Conservation (phyloP, 2,888 invertebrate genomes). For the Heteropelma amictum region DNA sequence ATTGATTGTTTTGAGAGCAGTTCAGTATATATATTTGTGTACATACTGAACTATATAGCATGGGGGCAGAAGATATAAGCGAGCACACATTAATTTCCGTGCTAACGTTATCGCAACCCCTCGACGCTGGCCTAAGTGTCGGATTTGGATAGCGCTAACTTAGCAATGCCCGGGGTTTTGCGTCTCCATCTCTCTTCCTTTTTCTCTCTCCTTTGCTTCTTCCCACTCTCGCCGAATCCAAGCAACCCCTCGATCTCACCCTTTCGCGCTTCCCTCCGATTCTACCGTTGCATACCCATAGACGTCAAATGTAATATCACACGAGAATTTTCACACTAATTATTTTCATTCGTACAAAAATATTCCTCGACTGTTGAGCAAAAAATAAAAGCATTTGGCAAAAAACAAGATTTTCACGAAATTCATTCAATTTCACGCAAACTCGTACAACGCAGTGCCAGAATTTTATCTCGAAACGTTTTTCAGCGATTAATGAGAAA, state of each 20-base stretch:
- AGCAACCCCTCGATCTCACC: conserved; percentile 49
- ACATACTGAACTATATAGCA: background rate
- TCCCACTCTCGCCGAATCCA: conserved; percentile 50
- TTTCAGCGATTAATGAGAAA: too few species aligned
- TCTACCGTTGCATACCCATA: background rate
- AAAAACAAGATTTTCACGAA: too few species aligned
- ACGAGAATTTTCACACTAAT: background rate
- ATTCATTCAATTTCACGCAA: too few species aligned
- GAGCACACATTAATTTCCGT: conserved; percentile 69
- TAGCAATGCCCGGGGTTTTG: conserved; percentile 64
- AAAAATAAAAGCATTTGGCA: too few species aligned
- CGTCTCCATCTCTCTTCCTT: conserved; percentile 46
- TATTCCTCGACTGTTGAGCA: too few species aligned
- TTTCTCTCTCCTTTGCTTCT: background rate
- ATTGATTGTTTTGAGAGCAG: too few species aligned
- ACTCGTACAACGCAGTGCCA: too few species aligned
- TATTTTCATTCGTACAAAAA: background rate
- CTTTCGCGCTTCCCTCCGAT: conserved; percentile 15
- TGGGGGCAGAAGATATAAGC: conserved; percentile 21
- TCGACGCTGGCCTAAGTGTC: conserved; percentile 67
- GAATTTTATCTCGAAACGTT: too few species aligned
- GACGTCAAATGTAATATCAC: too few species aligned
- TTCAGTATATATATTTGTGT: background rate
- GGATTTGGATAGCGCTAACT: conserved; percentile 72
- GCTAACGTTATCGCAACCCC: conserved; percentile 68